These are phyloP conservation scores for Drosophila ambigua DNA, from an alignment of 1,140 invertebrate genomes.

Conservation along the genomic window DNA sequence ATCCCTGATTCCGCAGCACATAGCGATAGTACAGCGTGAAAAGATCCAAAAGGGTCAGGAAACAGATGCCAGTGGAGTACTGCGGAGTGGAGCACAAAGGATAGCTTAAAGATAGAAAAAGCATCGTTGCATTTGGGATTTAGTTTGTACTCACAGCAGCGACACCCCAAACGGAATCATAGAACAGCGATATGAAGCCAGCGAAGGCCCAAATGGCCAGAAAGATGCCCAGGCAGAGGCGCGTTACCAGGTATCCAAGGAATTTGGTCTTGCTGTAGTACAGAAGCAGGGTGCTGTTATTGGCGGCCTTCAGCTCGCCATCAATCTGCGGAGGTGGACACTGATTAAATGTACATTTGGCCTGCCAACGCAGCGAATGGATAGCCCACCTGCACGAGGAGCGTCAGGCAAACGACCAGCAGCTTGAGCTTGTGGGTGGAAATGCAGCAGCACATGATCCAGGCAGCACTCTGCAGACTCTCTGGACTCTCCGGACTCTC, in stretches of 20 bases:
- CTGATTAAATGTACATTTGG: background rate
- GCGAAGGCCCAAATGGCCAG: slow-evolving; percentile 4
- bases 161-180: slow-evolving; percentile 4
- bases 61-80: slow-evolving; percentile 21
- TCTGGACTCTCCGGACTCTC: too few species aligned
- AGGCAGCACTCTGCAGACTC: background rate
- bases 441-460: slow-evolving; percentile 19
- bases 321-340: slow-evolving; percentile 12
- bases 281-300: slow-evolving; percentile 14
- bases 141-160: background rate
- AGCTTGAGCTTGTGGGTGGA: slow-evolving; percentile 26
- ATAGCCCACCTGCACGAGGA: slow-evolving; percentile 13
- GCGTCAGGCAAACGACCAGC: slow-evolving; percentile 16
- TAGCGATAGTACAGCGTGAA: too few species aligned
- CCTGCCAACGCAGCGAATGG: background rate
- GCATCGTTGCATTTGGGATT: too few species aligned
- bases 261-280: slow-evolving; percentile 14
- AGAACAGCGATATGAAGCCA: slow-evolving; percentile 13
- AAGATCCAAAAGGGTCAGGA: slow-evolving; percentile 9
- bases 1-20: too few species aligned
- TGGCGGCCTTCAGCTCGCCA: slow-evolving; percentile 15
- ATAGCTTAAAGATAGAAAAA: background rate
- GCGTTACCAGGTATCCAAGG: background rate
- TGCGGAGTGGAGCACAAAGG: background rate
- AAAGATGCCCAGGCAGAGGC: background rate